Percentiles rank a stretch among this genome's conserved stretches.
These are phyloP conservation scores for Bos javanicus DNA, from an alignment of 2,113 vertebrate species.

Conservation along the genomic window DNA sequence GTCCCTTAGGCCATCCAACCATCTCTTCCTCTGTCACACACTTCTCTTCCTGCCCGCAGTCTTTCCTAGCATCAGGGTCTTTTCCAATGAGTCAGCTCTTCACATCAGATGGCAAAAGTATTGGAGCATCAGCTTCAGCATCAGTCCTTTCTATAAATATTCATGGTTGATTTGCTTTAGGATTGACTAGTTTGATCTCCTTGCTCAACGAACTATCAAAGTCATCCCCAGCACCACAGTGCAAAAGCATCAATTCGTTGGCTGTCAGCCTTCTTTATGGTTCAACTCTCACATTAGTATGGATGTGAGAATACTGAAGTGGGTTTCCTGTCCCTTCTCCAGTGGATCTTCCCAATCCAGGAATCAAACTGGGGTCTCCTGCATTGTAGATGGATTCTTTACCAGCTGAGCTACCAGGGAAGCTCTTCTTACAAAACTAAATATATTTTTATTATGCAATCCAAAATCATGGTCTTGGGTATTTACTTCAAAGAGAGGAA, in stretches of 20 bases:
- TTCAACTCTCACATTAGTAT: not conserved
- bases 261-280: not conserved
- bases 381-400: not conserved
- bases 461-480: not conserved
- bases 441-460: not conserved
- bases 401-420: not conserved
- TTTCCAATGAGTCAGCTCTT: not conserved
- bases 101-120: not conserved
- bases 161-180: not conserved
- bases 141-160: not conserved
- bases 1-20: not conserved
- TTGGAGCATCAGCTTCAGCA: not conserved
- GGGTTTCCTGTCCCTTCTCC: not conserved
- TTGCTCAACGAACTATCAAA: not conserved
- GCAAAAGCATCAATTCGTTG: rapidly evolving
- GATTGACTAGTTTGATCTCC: not conserved
- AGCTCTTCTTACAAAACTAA: not conserved
- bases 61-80: not conserved
- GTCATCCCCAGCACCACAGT: not conserved
- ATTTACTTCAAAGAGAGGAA: not conserved
- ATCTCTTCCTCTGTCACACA: not conserved
- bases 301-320: not conserved
- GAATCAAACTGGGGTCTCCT: not conserved
- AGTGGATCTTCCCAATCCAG: not conserved
- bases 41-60: not conserved